A percentile compares a stretch with the other conserved stretches of the same genome.
These are phyloP conservation scores for Baccha elongata DNA, from an alignment of 2,888 invertebrate genomes.

Conservation along the genomic window DNA sequence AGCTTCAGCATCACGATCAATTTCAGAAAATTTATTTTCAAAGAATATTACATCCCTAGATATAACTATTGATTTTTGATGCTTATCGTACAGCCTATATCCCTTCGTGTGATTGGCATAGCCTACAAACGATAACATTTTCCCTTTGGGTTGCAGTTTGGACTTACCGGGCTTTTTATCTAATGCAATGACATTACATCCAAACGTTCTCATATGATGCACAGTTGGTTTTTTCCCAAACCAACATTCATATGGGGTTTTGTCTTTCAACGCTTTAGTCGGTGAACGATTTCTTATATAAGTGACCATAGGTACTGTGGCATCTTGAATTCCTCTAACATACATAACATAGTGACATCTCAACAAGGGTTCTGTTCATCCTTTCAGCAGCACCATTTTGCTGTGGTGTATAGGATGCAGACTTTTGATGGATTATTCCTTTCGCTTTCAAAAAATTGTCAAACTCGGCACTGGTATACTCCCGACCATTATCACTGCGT, in stretches of 20 bases:
- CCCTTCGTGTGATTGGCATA: constrained; percentile 56
- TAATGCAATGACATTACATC: constrained; percentile 57
- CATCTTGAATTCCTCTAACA: constrained; percentile 53
- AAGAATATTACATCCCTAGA: constrained; percentile 71
- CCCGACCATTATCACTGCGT: constrained; percentile 37
- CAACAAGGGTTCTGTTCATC: constrained; percentile 69
- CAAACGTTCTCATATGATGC: constrained; percentile 62
- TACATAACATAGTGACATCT: constrained; percentile 72
- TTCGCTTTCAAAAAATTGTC: too few relatives aligned
- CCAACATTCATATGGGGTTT: constrained; percentile 69
- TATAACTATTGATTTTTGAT: constrained; percentile 37
- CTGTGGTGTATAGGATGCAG: constrained; percentile 67
- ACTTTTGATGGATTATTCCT: constrained; percentile 70
- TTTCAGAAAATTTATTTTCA: constrained; percentile 59
- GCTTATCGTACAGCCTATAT: constrained; percentile 60
- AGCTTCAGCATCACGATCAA: neutral
- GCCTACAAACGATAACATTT: constrained; percentile 58
- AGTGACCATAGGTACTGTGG: constrained; percentile 68
- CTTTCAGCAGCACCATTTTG: too few relatives aligned
- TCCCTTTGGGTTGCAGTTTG: constrained; percentile 63
- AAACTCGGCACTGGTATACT: constrained; percentile 53
- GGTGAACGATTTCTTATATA: constrained; percentile 70
- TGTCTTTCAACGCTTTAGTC: constrained; percentile 46
- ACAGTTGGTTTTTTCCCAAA: constrained; percentile 60
- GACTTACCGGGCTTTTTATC: constrained; percentile 47